Evolutionary conservation across 1,140 invertebrate species (phyloP).

Genomic region (Leptinotarsa undecemlineata): DNA sequence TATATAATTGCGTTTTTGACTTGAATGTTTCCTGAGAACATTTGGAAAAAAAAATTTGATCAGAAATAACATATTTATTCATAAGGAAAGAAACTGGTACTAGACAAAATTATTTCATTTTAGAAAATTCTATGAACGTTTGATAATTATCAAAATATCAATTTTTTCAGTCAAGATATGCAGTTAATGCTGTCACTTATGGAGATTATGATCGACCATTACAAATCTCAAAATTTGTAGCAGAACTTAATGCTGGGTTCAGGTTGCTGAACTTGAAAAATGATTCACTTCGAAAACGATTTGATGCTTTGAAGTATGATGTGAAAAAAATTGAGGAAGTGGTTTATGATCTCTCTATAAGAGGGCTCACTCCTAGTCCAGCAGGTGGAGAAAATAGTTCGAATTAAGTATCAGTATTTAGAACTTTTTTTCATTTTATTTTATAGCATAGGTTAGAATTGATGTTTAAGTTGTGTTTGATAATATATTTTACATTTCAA

Average conservation of each 20-base stretch:
- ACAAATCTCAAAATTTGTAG: slow-evolving; percentile 83
- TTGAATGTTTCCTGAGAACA: no score
- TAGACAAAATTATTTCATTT: no score
- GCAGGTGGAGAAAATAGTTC: not conserved
- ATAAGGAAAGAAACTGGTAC: no score
- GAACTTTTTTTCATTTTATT: no score
- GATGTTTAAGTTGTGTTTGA: no score
- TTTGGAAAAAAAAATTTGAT: no score
- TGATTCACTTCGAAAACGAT: slow-evolving; percentile 83
- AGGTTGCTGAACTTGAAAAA: slow-evolving; percentile 89
- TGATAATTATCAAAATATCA: no score
- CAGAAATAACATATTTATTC: no score
- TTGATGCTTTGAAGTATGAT: slow-evolving; percentile 90
- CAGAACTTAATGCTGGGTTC: slow-evolving; percentile 86
- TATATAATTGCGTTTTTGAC: no score
- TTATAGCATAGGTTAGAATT: no score
- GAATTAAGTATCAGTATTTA: not conserved
- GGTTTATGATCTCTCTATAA: slow-evolving; percentile 89
- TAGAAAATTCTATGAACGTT: no score
- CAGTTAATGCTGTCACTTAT: slow-evolving; percentile 85
- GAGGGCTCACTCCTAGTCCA: slow-evolving; percentile 63
- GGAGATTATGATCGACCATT: slow-evolving; percentile 81
- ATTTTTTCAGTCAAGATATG: slow-evolving; percentile 71
- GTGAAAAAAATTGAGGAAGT: slow-evolving; percentile 95
- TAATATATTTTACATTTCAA: no score